Conservation (phyloP, 2,113 vertebrate genomes). For the Falcunculus frontatus region DNA sequence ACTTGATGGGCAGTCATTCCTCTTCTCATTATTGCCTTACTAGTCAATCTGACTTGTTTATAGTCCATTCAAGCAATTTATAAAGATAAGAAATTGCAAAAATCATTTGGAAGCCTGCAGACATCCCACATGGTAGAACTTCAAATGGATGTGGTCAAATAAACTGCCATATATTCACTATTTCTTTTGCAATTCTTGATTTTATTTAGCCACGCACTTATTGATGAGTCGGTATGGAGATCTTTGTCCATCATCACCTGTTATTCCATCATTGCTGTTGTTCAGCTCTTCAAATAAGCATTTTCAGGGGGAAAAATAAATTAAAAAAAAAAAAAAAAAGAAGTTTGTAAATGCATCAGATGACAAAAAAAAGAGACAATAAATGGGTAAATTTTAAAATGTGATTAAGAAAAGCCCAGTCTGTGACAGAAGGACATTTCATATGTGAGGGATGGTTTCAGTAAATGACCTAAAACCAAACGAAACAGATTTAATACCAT, state of each 20-base stretch:
- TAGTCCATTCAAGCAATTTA: constrained; percentile 50
- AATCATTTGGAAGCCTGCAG: constrained; percentile 13
- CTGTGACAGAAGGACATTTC: neutral
- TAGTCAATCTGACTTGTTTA: constrained; percentile 50
- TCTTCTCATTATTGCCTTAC: constrained; percentile 45
- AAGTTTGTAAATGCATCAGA: neutral
- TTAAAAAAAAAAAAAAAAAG: neutral
- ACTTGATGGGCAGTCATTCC: constrained; percentile 19
- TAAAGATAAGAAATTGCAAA: constrained; percentile 47
- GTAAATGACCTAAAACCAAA: neutral
- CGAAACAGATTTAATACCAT: neutral
- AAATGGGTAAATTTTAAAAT: neutral
- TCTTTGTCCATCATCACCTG: neutral
- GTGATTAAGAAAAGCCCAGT: neutral
- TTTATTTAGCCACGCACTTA: constrained; percentile 10
- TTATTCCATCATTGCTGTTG: neutral
- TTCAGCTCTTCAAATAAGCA: neutral
- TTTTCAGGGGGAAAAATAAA: neutral
- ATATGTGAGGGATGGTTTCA: neutral
- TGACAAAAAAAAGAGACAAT: neutral
- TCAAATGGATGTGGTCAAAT: neutral
- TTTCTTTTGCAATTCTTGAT: neutral
- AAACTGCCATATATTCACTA: neutral
- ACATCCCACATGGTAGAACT: neutral
- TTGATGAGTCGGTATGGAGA: neutral